Evolutionary conservation across 2,797 vertebrate species (phyloP).

Genomic region (Coccyzus lansbergi): DNA sequence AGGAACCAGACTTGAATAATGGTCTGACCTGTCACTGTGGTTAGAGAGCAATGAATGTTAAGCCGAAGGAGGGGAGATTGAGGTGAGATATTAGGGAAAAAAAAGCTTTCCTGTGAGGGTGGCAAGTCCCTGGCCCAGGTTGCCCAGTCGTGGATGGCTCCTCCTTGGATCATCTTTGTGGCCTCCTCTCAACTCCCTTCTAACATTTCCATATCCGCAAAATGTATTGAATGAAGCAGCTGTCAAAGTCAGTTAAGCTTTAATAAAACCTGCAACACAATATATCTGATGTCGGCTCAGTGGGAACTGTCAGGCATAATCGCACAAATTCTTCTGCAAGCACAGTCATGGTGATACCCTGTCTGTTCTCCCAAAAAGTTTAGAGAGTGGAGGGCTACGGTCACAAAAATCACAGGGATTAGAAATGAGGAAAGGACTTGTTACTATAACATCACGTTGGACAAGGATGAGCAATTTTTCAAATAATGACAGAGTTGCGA

Average conservation of each 20-base stretch:
- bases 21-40: neutral
- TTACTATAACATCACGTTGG: neutral
- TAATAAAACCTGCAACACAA: conserved; percentile 16
- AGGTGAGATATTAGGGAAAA: no score
- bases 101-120: no score
- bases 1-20: neutral
- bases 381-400: neutral
- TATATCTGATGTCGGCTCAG: conserved; percentile 35
- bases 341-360: neutral
- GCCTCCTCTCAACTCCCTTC: no score
- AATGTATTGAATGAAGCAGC: conserved; percentile 6
- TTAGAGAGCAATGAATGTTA: neutral
- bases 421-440: conserved; percentile 17
- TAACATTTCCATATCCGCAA: no score
- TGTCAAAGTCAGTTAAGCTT: conserved; percentile 43
- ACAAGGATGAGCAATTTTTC: neutral
- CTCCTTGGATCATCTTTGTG: no score
- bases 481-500: neutral
- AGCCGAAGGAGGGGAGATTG: no score
- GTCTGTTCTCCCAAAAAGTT: conserved; percentile 51
- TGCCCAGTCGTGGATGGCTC: no score
- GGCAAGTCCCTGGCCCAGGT: no score
- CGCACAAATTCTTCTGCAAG: conserved; percentile 46
- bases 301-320: conserved; percentile 52
- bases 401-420: neutral